Evolutionary conservation across 2,888 invertebrate genomes (phyloP), one percentile per base, ranked within the genome.

Genomic region (Muschampia plurimacula): DNA sequence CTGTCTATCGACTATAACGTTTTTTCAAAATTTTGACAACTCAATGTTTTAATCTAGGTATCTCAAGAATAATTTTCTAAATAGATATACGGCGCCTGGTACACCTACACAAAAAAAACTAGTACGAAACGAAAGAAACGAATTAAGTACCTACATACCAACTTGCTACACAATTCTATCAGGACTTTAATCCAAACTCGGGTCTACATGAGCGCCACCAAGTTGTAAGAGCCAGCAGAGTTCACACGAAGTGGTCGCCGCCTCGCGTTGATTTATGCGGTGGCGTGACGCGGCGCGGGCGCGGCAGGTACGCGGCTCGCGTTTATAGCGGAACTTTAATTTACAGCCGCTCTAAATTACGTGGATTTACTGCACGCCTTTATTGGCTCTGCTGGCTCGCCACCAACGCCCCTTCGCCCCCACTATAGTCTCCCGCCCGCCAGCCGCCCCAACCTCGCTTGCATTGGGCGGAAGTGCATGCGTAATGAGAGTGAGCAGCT

Each of bases 361-460:
- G 91, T 93, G 91, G 93, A 94, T 94, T 94, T 94, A 93, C 92
- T 88, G 92, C 92, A 87, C 85, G 89, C 86, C 89, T 94, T 94
- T 94, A 94, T 94, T 93, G 93, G 71, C 71, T 72, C 67, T 62
- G 71, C 55, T 67, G 71, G 93, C 89, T 86, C 89, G 89, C 89
- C 85, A 82, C 88, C 86, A 83, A 86, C 88, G 86, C 87, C 87
- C 83, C 83, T 79, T 85, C 84, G 80, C 82, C 86, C 88, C 86
- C 85, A 81, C 84, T 82, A 78, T 22, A 55, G 55, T 77, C 81
- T 82, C 83, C 85, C 87, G 83, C 81, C 82, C 83, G 84, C 85
- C 84, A 81, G 41, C 64, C 55, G 55, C 55, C 55, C 55, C 22
- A 83, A 72, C 65, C 64, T 75, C 77, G 72, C 71, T 39, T 70